These are phyloP conservation scores for Gobio gobio DNA, from an alignment of 2,113 vertebrate genomes.

Conservation along the genomic window DNA sequence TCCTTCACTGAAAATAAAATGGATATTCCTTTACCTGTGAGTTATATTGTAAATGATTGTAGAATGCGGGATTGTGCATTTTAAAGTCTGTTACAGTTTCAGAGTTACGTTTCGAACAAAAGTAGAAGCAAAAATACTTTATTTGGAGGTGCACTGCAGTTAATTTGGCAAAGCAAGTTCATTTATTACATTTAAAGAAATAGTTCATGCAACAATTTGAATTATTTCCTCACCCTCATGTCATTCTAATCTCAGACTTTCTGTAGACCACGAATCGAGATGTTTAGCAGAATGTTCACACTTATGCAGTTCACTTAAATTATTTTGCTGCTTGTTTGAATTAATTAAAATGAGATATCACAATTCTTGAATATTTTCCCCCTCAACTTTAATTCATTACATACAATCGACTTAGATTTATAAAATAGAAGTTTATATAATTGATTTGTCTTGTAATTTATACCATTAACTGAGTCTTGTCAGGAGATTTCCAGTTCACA, in stretches of 20 bases:
- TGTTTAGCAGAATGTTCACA: neutral
- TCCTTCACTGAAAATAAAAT: conserved; percentile 28
- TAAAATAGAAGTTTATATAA: neutral
- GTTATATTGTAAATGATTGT: neutral
- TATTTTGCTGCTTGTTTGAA: conserved; percentile 6
- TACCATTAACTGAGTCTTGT: too few relatives aligned
- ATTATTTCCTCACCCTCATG: neutral
- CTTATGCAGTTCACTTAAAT: neutral
- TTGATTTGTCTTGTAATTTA: neutral
- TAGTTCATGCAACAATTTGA: neutral
- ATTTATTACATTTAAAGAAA: conserved; percentile 23
- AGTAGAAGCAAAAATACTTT: neutral
- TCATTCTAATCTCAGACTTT: neutral
- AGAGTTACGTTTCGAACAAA: neutral
- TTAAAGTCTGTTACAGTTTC: conserved; percentile 22
- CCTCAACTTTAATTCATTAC: neutral
- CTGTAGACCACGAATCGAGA: conserved; percentile 1
- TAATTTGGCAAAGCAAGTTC: conserved; percentile 8
- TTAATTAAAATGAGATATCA: conserved; percentile 1
- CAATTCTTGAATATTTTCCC: neutral
- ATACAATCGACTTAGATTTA: neutral
- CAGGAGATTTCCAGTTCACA: too few relatives aligned
- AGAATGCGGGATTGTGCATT: neutral
- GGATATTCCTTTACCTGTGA: neutral
- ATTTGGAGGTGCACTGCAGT: conserved; percentile 2